Base-by-base conservation (phyloP, 2,797 vertebrate genomes). In the Nannoperca obscura region DNA sequence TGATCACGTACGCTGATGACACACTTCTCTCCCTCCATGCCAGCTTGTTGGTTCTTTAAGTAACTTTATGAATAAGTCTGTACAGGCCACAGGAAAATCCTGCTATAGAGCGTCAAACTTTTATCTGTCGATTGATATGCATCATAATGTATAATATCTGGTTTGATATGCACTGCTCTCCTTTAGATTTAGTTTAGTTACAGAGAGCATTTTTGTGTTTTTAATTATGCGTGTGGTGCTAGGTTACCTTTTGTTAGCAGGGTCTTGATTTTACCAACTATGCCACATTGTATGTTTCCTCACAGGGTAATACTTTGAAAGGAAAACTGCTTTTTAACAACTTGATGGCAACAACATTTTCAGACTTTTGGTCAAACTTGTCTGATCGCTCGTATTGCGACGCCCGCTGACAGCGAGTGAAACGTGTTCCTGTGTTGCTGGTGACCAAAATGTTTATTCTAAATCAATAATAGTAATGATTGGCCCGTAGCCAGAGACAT, bases 201-300 rank as follows among this genome's bases (percentile, higher is more conserved):
- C 93, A 90, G 95, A 95, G 95, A 94, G 95, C 65, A 8, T 94
- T 95, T 94, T 95, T 96, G 95, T 97, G 95, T 96, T 97, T 95
- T 95, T 93, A 95, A 94, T 95, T 93, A 95, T 85, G 95, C 94
- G 95, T 96, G 95, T 96, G 96, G 95, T 96, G 95, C 95, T 96
- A 95, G 95, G 89, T 96, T 96, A 95, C 92, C 95, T 95, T 96
- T 95, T 57, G 94, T 96, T 94, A 96, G 94, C 92, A 95, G 95
- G 90, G 87, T 94, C 94, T 95, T 93, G 92, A 94, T 94, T 95
- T 75, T 92, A 93, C 94, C 93, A 91, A 94, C 93, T 94, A 95
- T 94, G 94, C 94, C 95, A 96, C 94, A 92, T 91, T 95, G 38
- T 95, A 89, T 91, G 94, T 95, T 95, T 95, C 93, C 91, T 94